Evolutionary conservation across 2,797 vertebrate genomes (phyloP), one percentile per base, ranked within the genome.

Genomic region (Acipenser ruthenus): DNA sequence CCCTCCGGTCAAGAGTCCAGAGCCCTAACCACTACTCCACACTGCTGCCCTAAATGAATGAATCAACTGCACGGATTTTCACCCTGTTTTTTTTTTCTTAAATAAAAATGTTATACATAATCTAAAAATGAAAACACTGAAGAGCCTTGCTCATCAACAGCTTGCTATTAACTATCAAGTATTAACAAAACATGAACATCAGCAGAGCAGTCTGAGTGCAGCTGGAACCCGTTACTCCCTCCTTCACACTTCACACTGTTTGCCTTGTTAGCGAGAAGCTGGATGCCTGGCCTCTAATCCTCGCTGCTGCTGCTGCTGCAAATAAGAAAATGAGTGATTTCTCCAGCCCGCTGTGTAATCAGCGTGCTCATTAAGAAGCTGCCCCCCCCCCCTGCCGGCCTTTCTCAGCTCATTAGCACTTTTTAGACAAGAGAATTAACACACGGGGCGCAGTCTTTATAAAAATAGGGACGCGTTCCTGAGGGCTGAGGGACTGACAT

Each of bases 381-480:
- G 15, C 60, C 47, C 10, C 13, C 10, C 18, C 23, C n/a, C n/a
- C n/a, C n/a, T n/a, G n/a, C n/a, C n/a, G n/a, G 15, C 15, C 7
- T 62, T 62, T 2, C 11, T 62, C 60, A 7, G 60, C 60, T 18
- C 15, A 62, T 62, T 62, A 62, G 60, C 60, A 62, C 60, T 62
- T 37, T 62, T 37, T 37, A 48, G 60, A 62, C 18, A 62, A 62
- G 23, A 7, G 60, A 62, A 62, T 62, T 62, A 62, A 37, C 23
- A 37, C 60, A 62, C 60, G 11, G 13, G 37, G 60, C 4, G 60
- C 60, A 62, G 47, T 62, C 18, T 62, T 62, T 18, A 37, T 37
- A 62, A 62, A 62, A 15, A 62, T 8, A 11, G 23, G 23, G 23
- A 37, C 2, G 23, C 37, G 23, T 37, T 37, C 23, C 23, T 0